Percentiles rank a stretch among this genome's conserved stretches.
phyloP scores from a whole-genome alignment of 2,797 vertebrate species.

The Scleropages formosus region DNA sequence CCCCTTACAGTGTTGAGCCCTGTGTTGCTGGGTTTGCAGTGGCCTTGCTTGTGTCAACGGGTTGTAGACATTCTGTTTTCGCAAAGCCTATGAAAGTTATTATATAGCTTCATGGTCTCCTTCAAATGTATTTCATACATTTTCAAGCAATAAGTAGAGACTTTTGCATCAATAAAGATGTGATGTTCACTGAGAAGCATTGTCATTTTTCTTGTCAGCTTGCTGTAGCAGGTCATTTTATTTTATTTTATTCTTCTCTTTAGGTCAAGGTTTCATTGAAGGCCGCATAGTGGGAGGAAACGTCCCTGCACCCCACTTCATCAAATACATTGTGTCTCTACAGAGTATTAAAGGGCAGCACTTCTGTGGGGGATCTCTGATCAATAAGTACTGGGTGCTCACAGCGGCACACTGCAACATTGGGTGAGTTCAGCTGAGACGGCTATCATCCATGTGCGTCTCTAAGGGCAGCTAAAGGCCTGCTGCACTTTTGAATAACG shows the following conservation, averaged over 20 bases:
- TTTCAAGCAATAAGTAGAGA: background rate
- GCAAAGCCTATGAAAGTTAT: background rate
- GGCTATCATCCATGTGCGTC: background rate
- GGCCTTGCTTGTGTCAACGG: too few relatives aligned
- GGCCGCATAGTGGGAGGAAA: slow-evolving; percentile 74
- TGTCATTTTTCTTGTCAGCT: background rate
- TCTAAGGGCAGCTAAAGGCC: background rate
- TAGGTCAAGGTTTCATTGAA: slow-evolving; percentile 53
- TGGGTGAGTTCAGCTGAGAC: slow-evolving; percentile 59
- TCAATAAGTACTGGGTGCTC: slow-evolving; percentile 71
- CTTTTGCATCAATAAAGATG: background rate
- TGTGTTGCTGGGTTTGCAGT: too few relatives aligned
- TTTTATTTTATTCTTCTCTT: background rate
- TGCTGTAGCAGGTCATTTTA: background rate
- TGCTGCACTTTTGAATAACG: too few relatives aligned
- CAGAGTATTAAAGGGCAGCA: slow-evolving; percentile 64
- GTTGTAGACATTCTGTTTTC: too few relatives aligned
- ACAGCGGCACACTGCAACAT: slow-evolving; percentile 74
- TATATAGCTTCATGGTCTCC: background rate
- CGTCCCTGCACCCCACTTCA: slow-evolving; percentile 64
- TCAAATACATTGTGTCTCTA: slow-evolving; percentile 77
- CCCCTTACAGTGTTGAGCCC: too few relatives aligned
- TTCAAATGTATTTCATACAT: slow-evolving; percentile 13
- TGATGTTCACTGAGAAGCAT: background rate
- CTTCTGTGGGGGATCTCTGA: slow-evolving; percentile 67